phyloP scores from a whole-genome alignment of 2,888 invertebrate species.

The Azorinus chamasolen region DNA sequence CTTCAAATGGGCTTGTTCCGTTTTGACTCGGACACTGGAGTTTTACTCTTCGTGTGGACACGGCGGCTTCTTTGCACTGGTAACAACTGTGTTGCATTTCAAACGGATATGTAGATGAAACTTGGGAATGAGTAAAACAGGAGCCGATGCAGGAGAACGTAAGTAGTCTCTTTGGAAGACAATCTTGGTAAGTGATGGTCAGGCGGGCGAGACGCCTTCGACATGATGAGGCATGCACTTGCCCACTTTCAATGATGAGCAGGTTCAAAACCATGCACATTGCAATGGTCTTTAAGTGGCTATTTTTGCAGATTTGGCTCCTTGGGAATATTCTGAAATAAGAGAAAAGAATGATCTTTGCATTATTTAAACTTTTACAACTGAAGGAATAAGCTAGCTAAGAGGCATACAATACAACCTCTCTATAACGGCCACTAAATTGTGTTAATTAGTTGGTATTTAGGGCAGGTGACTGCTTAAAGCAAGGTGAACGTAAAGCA shows the following conservation, averaged over 20 bases:
- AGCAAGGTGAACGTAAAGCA: too few relatives aligned
- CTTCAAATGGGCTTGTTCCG: conserved; percentile 14
- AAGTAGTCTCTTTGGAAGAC: conserved; percentile 39
- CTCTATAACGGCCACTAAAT: too few relatives aligned
- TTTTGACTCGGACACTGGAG: conserved; percentile 36
- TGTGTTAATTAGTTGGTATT: too few relatives aligned
- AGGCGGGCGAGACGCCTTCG: conserved; percentile 27
- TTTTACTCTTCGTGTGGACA: conserved; percentile 16
- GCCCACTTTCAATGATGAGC: not conserved
- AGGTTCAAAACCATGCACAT: too few relatives aligned
- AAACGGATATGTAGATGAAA: conserved; percentile 28
- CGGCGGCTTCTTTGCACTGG: conserved; percentile 42
- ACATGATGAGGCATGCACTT: conserved; percentile 9
- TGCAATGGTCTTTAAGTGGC: too few relatives aligned
- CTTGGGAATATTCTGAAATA: too few relatives aligned
- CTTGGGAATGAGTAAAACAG: conserved; percentile 34
- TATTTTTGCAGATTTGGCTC: too few relatives aligned
- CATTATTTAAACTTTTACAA: too few relatives aligned
- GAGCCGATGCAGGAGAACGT: conserved; percentile 35
- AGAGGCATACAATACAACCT: too few relatives aligned
- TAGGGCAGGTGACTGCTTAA: too few relatives aligned
- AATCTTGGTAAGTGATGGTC: conserved; percentile 36
- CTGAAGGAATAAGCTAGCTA: too few relatives aligned
- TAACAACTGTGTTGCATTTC: conserved; percentile 32
- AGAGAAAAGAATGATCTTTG: too few relatives aligned